Evolutionary conservation across 2,113 vertebrate genomes (phyloP).

Genomic region (Azemiops feae): DNA sequence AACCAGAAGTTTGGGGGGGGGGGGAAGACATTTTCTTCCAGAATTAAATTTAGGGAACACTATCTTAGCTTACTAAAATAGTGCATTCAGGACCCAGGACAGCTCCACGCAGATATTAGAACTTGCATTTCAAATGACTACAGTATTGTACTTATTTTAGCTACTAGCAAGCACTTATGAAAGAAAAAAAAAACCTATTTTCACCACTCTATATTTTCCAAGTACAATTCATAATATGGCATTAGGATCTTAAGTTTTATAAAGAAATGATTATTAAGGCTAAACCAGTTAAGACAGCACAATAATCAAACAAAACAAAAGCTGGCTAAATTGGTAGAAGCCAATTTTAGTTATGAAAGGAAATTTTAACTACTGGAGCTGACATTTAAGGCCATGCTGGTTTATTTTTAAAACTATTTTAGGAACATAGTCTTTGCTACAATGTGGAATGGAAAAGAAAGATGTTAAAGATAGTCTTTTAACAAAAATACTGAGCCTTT

Average conservation of each 20-base stretch:
- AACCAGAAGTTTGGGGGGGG: too few relatives aligned
- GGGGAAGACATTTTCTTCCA: neutral
- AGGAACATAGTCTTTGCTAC: neutral
- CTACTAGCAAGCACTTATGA: neutral
- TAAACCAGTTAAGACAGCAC: neutral
- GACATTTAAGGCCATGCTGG: neutral
- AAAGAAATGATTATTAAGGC: neutral
- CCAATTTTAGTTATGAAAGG: neutral
- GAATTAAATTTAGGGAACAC: neutral
- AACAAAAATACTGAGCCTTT: neutral
- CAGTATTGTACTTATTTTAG: neutral
- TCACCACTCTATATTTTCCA: neutral
- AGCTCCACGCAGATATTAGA: neutral
- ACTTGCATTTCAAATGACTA: neutral
- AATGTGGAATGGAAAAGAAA: neutral
- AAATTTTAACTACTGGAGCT: neutral
- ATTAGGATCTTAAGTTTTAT: neutral
- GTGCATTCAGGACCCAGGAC: slow-evolving; percentile 1
- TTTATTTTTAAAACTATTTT: neutral
- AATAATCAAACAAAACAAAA: neutral
- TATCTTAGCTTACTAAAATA: neutral
- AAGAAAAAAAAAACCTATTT: neutral
- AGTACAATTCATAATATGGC: neutral
- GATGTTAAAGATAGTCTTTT: neutral
- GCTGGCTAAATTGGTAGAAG: neutral